Conservation (phyloP, 2,888 invertebrate genomes). For the Dione vanillae region DNA sequence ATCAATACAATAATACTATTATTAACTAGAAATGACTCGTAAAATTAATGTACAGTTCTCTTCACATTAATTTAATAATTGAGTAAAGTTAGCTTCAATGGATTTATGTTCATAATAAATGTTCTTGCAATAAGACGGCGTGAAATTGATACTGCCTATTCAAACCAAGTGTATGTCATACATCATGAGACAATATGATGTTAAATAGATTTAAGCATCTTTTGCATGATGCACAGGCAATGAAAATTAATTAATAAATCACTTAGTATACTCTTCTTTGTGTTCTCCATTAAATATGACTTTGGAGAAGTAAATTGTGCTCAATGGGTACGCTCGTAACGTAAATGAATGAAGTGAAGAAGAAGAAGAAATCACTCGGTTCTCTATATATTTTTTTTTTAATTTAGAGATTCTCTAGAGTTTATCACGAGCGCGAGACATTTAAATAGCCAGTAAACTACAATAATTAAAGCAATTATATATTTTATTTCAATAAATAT, state of each 20-base stretch:
- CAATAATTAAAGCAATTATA: too few relatives aligned
- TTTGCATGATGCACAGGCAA: not conserved
- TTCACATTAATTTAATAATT: slow-evolving; percentile 20
- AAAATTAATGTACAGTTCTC: slow-evolving; percentile 21
- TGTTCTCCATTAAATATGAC: too few relatives aligned
- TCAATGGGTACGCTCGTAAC: too few relatives aligned
- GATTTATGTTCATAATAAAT: slow-evolving; percentile 18
- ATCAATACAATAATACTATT: slow-evolving; percentile 57
- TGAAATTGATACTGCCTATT: slow-evolving; percentile 21
- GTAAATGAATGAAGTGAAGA: too few relatives aligned
- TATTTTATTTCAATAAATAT: too few relatives aligned
- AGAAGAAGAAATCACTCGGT: too few relatives aligned
- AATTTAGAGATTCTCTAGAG: too few relatives aligned
- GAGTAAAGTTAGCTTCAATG: slow-evolving; percentile 13
- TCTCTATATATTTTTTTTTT: too few relatives aligned
- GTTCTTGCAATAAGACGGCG: slow-evolving; percentile 7
- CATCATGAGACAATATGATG: not conserved
- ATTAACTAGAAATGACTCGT: slow-evolving; percentile 8
- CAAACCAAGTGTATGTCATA: not conserved
- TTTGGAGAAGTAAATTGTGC: too few relatives aligned
- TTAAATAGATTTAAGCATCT: not conserved
- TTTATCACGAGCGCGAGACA: too few relatives aligned
- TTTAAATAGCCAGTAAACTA: too few relatives aligned
- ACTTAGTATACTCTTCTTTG: too few relatives aligned
- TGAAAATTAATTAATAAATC: not conserved